Percentiles rank a stretch among this genome's conserved stretches.
Conservation (phyloP, 2,797 vertebrate species). For the Benthosema pterotum region DNA sequence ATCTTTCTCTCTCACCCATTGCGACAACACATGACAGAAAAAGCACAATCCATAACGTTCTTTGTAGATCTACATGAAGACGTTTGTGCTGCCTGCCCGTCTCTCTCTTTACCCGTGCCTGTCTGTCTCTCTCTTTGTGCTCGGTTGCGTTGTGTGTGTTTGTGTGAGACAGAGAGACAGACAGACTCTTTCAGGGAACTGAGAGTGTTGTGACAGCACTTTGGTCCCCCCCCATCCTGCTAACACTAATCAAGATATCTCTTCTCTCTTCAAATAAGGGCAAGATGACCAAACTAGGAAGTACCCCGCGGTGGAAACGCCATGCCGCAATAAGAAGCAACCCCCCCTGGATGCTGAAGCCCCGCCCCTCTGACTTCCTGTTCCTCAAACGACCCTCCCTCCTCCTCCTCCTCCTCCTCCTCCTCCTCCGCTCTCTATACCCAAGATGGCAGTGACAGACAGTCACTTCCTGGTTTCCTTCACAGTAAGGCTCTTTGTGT, state of each 20-base stretch:
- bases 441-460: conserved; percentile 11
- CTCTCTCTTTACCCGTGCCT: too few relatives aligned
- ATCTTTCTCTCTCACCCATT: background rate
- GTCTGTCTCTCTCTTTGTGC: too few relatives aligned
- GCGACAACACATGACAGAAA: too few relatives aligned
- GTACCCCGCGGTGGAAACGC: conserved; percentile 16
- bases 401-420: too few relatives aligned
- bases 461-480: background rate
- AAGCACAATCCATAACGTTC: too few relatives aligned
- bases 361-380: conserved; percentile 48
- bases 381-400: conserved; percentile 41
- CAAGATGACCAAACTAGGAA: conserved; percentile 29
- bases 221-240: background rate
- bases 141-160: background rate
- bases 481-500: too few relatives aligned
- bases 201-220: conserved; percentile 30
- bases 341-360: conserved; percentile 42
- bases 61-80: too few relatives aligned
- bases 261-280: conserved; percentile 55
- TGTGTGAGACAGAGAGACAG: background rate
- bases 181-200: conserved; percentile 32
- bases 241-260: conserved; percentile 33
- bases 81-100: too few relatives aligned
- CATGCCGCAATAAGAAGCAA: conserved; percentile 29
- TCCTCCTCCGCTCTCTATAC: conserved; percentile 13